Percentiles rank a stretch among this genome's conserved stretches.
Conservation (phyloP, 2,797 vertebrate species). For the Galaxias olidus region DNA sequence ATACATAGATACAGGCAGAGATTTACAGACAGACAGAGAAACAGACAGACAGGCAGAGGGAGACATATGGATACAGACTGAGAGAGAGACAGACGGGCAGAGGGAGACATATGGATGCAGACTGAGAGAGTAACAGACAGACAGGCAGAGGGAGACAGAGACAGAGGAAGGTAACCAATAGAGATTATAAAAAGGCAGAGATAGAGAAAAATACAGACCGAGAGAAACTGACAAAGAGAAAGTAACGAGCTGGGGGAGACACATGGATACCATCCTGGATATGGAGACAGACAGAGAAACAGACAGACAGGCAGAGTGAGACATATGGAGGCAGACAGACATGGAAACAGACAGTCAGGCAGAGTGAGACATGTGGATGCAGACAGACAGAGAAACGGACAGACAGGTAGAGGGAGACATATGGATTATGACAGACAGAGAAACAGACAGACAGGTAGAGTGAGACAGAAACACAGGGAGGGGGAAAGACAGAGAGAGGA, state of each 20-base stretch:
- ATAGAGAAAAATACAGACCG: slow-evolving; percentile 12
- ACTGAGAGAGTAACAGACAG: not conserved
- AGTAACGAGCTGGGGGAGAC: no score
- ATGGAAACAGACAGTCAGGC: not conserved
- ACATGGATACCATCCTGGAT: no score
- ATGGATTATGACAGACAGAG: slow-evolving; percentile 34
- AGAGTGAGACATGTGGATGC: no score
- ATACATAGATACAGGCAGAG: no score
- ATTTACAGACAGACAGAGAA: slow-evolving; percentile 31
- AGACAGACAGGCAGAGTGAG: no score
- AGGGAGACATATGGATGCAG: no score
- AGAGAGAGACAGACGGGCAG: not conserved
- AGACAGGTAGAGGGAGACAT: slow-evolving; percentile 1
- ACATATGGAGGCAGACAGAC: not conserved
- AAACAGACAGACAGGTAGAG: slow-evolving; percentile 22
- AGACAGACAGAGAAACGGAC: not conserved
- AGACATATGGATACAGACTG: not conserved
- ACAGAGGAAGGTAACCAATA: slow-evolving; percentile 53
- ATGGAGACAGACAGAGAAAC: not conserved
- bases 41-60: slow-evolving; percentile 21
- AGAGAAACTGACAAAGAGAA: slow-evolving; percentile 30
- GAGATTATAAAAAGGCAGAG: no score
- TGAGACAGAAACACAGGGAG: not conserved
- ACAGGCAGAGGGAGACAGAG: slow-evolving; percentile 26
- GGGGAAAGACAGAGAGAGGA: not conserved